phyloP scores from a whole-genome alignment of 2,888 invertebrate genomes.

The Pinctada fucata region DNA sequence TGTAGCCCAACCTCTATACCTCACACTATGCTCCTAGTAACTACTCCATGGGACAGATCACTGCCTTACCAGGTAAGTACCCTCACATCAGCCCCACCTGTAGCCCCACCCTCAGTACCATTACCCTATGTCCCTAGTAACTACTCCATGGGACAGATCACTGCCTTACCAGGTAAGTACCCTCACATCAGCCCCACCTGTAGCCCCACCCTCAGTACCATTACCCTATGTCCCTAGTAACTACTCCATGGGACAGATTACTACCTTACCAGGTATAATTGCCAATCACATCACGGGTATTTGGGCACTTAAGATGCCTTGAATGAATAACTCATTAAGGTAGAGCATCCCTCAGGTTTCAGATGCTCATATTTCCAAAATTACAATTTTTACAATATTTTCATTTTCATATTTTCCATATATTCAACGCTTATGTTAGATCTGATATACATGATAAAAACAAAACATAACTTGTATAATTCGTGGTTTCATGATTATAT shows the following conservation, averaged over 20 bases:
- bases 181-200: too few species aligned
- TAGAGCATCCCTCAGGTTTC: too few species aligned
- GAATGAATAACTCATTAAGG: too few species aligned
- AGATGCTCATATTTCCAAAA: too few species aligned
- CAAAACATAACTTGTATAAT: too few species aligned
- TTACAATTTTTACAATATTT: too few species aligned
- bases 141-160: slow-evolving; percentile 83
- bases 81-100: too few species aligned
- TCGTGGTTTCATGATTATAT: too few species aligned
- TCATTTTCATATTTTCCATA: too few species aligned
- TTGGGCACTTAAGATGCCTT: not conserved
- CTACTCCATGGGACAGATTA: slow-evolving; percentile 83
- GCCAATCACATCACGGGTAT: slow-evolving; percentile 3
- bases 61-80: slow-evolving; percentile 18
- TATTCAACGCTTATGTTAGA: too few species aligned
- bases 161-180: slow-evolving; percentile 21
- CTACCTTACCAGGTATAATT: slow-evolving; percentile 50
- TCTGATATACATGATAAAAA: too few species aligned
- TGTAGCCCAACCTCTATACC: too few species aligned
- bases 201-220: slow-evolving; percentile 92
- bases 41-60: slow-evolving; percentile 83
- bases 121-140: slow-evolving; percentile 92
- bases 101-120: slow-evolving; percentile 81
- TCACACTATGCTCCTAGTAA: slow-evolving; percentile 91
- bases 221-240: slow-evolving; percentile 92